Percentiles rank a stretch among this genome's conserved stretches.
Evolutionary conservation across 2,888 invertebrate species (phyloP).

Genomic region (Neria commutata): DNA sequence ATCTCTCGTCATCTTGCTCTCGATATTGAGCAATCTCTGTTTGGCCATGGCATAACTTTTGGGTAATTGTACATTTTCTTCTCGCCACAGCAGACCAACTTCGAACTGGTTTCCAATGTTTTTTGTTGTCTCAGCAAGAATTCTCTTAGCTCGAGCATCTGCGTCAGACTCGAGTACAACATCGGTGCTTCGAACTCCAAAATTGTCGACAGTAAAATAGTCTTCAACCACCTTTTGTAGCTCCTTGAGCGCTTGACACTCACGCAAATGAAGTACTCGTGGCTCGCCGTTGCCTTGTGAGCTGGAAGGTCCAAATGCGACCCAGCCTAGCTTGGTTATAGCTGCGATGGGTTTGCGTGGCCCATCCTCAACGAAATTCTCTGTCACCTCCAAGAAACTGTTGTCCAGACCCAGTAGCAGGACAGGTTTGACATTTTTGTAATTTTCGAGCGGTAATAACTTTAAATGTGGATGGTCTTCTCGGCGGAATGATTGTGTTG

Average conservation of each 20-base stretch:
- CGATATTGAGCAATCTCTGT: constrained; percentile 21
- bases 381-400: not conserved
- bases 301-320: not conserved
- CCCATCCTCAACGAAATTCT: not conserved
- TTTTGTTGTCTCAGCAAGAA: constrained; percentile 18
- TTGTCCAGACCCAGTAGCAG: not conserved
- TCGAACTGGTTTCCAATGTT: constrained; percentile 16
- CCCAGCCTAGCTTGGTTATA: not conserved
- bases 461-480: not conserved
- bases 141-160: constrained; percentile 10
- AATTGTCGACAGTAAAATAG: constrained; percentile 21
- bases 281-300: too few species aligned
- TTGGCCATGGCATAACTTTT: constrained; percentile 26
- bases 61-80: constrained; percentile 13
- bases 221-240: constrained; percentile 16
- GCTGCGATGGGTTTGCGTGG: not conserved
- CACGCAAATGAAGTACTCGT: too few species aligned
- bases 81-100: constrained; percentile 26
- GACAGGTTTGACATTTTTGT: too few species aligned
- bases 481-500: not conserved
- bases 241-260: not conserved
- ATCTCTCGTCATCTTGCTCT: constrained; percentile 23
- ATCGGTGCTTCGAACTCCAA: constrained; percentile 1
- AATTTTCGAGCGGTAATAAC: not conserved
- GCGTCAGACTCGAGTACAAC: constrained; percentile 15